phyloP scores from a whole-genome alignment of 2,888 invertebrate genomes.

The Eupsilia transversa region DNA sequence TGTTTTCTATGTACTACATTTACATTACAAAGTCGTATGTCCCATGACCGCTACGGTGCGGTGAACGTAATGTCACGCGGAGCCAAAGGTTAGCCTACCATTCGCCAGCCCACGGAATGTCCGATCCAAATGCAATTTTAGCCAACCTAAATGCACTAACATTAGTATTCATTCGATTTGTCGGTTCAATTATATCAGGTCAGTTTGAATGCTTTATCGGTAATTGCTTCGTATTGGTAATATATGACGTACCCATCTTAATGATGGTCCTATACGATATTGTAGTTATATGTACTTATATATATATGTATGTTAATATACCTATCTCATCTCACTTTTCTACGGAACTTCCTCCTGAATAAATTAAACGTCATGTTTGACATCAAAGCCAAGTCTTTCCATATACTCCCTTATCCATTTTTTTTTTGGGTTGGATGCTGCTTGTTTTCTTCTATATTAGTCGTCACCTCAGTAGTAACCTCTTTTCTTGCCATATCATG shows the following conservation, averaged over 20 bases:
- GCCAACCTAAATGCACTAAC: slow-evolving; percentile 28
- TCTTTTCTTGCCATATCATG: too few relatives aligned
- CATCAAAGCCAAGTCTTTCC: background rate
- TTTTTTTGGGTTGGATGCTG: too few relatives aligned
- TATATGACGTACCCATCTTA: background rate
- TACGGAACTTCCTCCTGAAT: background rate
- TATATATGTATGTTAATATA: background rate
- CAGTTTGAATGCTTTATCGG: slow-evolving; percentile 20
- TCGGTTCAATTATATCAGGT: slow-evolving; percentile 12
- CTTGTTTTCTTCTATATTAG: too few relatives aligned
- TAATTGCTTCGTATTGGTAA: slow-evolving; percentile 12
- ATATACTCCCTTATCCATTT: too few relatives aligned
- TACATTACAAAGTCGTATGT: slow-evolving; percentile 29
- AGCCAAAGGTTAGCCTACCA: slow-evolving; percentile 77
- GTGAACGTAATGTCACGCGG: slow-evolving; percentile 80
- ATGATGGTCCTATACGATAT: background rate
- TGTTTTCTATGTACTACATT: slow-evolving; percentile 15
- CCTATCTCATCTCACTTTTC: background rate
- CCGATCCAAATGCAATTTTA: slow-evolving; percentile 53
- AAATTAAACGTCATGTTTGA: background rate
- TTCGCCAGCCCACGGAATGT: slow-evolving; percentile 67
- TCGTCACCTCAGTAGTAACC: too few relatives aligned
- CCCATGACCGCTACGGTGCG: slow-evolving; percentile 70
- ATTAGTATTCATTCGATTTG: slow-evolving; percentile 51
- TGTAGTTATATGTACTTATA: background rate